Evolutionary conservation across 1,140 invertebrate genomes (phyloP).

Genomic region (Semibalanus balanoides): DNA sequence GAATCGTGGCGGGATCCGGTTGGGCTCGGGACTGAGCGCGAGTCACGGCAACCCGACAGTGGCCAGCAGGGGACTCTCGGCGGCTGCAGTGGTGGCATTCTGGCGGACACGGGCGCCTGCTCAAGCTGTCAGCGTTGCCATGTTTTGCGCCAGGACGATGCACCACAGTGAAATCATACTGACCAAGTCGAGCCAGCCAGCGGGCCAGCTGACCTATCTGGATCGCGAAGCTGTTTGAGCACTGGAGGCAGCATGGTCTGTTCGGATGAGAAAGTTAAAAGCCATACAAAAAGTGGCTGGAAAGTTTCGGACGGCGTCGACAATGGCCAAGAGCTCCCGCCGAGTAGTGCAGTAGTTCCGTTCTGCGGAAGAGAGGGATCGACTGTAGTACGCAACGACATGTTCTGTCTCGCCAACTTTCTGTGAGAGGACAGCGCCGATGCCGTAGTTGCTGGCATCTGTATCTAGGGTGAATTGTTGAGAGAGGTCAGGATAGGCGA

Average conservation of each 20-base stretch:
- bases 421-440: neutral
- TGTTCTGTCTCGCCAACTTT: neutral
- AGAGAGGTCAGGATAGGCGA: neutral
- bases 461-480: neutral
- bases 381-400: neutral
- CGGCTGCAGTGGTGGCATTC: too few species aligned
- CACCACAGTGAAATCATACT: neutral
- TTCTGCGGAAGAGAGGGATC: neutral
- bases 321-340: neutral
- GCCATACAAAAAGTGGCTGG: neutral
- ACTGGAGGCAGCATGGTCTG: neutral
- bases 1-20: too few species aligned
- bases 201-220: neutral
- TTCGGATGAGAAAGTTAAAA: neutral
- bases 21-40: too few species aligned
- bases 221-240: neutral
- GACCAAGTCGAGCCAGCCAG: neutral
- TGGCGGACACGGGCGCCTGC: neutral
- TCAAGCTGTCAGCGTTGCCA: neutral
- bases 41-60: too few species aligned
- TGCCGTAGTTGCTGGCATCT: neutral
- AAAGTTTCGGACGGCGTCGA: neutral
- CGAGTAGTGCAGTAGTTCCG: neutral
- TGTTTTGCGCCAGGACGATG: neutral
- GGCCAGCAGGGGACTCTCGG: too few species aligned